Evolutionary conservation across 1,140 invertebrate genomes (phyloP).

Genomic region (Philopotamus ludificatus): DNA sequence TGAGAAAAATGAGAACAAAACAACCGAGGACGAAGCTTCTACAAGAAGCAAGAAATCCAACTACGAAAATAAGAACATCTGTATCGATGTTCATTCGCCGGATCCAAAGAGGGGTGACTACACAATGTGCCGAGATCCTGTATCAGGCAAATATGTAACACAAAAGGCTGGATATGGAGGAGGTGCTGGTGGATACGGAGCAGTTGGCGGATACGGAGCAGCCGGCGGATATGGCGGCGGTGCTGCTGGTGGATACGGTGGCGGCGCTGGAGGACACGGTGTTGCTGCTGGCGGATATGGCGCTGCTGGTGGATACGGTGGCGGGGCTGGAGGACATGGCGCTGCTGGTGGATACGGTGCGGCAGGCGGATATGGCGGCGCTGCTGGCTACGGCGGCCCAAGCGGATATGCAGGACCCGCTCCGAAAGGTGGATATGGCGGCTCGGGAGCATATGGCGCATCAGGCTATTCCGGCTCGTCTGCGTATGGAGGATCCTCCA

Average conservation of each 20-base stretch:
- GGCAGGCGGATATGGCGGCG: constrained; percentile 6
- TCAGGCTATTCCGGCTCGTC: background rate
- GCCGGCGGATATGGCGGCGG: constrained; percentile 13
- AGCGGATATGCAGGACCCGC: constrained; percentile 23
- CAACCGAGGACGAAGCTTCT: constrained; percentile 3
- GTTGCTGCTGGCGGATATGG: background rate
- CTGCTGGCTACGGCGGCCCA: background rate
- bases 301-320: background rate
- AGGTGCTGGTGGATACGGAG: constrained; percentile 3
- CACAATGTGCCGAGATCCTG: constrained; percentile 6
- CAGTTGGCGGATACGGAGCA: background rate
- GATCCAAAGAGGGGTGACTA: constrained; percentile 13
- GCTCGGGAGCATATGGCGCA: background rate
- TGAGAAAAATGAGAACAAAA: constrained; percentile 8
- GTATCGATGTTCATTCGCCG: constrained; percentile 33
- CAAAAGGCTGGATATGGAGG: constrained; percentile 36
- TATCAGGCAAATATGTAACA: constrained; percentile 30
- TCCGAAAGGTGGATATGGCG: constrained; percentile 6
- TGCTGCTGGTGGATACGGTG: constrained; percentile 22
- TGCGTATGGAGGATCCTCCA: background rate
- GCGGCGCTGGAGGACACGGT: constrained; percentile 17
- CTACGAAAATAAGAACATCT: constrained; percentile 41
- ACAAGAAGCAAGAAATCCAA: constrained; percentile 33
- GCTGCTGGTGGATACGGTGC: constrained; percentile 2
- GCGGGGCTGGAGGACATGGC: background rate